Base-by-base conservation (phyloP, 53 echinoderm and acorn worm genomes). In the Echinarachnius parma region DNA sequence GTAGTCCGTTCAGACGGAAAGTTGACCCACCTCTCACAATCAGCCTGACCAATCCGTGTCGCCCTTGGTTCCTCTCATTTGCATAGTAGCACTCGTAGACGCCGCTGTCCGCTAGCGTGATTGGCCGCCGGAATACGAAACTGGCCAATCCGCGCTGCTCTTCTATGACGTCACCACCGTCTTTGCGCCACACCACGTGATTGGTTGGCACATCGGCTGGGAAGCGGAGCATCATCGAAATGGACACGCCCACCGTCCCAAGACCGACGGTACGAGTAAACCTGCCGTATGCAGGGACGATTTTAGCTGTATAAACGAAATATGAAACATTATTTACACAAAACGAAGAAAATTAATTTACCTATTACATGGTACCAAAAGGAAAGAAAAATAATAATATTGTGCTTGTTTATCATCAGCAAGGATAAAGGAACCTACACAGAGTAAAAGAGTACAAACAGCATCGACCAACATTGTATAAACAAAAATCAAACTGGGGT, bases 11-110 rank as follows among this genome's bases (percentile, higher is more conserved):
- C n/a, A n/a, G n/a, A n/a, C n/a, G n/a, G n/a, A n/a, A n/a, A n/a
- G n/a, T n/a, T n/a, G n/a, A n/a, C n/a, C n/a, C n/a, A 80, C 86
- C 69, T 61, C 82, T 65, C 8, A 90, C 86, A 29, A 86, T 90
- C 21, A 90, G 59, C 48, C 86, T 45, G 22, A 78, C 53, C 1
- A 86, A 34, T 11, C 68, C 78, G 10, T 82, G 82, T 9, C 76
- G 62, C 0, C 31, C 91, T 4, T 49, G 19, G 16, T 39, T 42
- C 46, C 86, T 60, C 46, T 86, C 86, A 18, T 28, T 59, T 25
- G 36, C 23, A 27, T 86, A 69, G 34, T 86, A 72, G 42, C 86
- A 76, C 50, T 90, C 91, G 13, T 90, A 90, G 2, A 90, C 83
- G 0, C 91, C 91, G 4, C 78, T 79, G 32, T 82, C 70, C 4